Evolutionary conservation across 1,140 invertebrate genomes (phyloP), one percentile per base, ranked within the genome.

Genomic region (Papilio helenus): DNA sequence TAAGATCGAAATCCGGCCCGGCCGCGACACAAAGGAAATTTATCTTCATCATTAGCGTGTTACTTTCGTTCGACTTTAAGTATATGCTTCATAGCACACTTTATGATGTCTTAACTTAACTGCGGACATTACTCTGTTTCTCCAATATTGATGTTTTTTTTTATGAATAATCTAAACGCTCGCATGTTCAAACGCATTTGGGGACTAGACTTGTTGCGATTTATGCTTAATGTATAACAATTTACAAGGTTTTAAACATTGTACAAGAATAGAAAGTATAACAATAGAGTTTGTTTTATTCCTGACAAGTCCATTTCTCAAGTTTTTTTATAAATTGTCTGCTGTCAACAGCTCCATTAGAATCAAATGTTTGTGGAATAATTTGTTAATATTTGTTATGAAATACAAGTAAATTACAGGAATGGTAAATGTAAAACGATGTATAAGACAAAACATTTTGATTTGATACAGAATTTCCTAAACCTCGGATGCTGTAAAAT

Each of bases 11-110:
- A 39, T 86, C 87, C 87, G 84, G 88, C 89, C 86, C 83, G 81
- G 79, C 86, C 89, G 86, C 87, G 90, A 92, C 90, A 89, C 87
- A 87, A 81, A 85, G 84, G 84, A 83, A 87, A 94, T 92, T 92
- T 89, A 94, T 93, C 92, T 89, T 93, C 86, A 93, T 94, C 88
- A 92, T 91, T 88, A 84, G 79, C 86, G 83, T 85, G 88, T 93
- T 91, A 90, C 80, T 85, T 89, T 89, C 86, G 84, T 90, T 90
- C 81, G 80, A 84, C 72, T 80, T 79, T 83, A 79, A 82, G 65
- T 72, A 79, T 81, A 79, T 79, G 77, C 65, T 49, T 79, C 72
- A 51, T 82, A 80, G 79, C 81, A 82, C 68, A 18, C 78, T 76
- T 58, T 39, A 78, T 73, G 26, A 79, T 83, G 65, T 79, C 79